A percentile compares a stretch with the other conserved stretches of the same genome.
phyloP scores from a whole-genome alignment of 1,140 invertebrate species.

The Lineus longissimus region DNA sequence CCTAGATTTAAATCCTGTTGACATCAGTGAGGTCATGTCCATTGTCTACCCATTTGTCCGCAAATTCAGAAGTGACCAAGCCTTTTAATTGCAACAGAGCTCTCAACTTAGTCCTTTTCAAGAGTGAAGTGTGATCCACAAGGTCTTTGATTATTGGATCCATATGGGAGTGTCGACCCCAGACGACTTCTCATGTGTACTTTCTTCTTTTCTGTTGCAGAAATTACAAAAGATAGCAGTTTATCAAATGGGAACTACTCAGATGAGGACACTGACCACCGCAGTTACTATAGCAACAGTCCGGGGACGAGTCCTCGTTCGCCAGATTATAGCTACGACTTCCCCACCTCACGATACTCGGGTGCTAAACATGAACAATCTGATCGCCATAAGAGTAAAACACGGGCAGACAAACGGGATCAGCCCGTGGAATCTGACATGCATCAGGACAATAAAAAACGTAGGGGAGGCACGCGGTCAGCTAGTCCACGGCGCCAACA shows the following conservation, averaged over 20 bases:
- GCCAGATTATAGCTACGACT: constrained; percentile 9
- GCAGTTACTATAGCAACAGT: constrained; percentile 11
- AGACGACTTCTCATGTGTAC: too few species aligned
- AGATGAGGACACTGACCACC: constrained; percentile 14
- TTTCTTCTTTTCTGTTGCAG: constrained; percentile 52
- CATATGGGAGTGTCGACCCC: too few species aligned
- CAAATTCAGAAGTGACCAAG: too few species aligned
- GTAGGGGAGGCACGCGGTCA: neutral
- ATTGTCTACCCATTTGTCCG: too few species aligned
- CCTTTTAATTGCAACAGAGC: too few species aligned
- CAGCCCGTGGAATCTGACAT: neutral
- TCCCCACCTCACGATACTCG: neutral
- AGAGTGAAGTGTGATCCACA: neutral
- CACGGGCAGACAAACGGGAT: constrained; percentile 5
- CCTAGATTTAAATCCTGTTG: too few species aligned
- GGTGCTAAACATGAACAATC: too few species aligned
- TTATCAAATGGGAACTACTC: constrained; percentile 7
- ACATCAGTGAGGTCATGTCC: too few species aligned
- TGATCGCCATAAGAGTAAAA: too few species aligned
- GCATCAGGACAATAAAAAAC: constrained; percentile 4
- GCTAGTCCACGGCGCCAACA: constrained; percentile 9
- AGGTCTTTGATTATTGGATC: neutral
- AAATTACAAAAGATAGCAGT: constrained; percentile 72
- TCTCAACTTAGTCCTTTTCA: neutral
- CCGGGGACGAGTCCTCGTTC: constrained; percentile 1